Evolutionary conservation across 2,888 invertebrate species (phyloP).

Genomic region (Leuctra nigra): DNA sequence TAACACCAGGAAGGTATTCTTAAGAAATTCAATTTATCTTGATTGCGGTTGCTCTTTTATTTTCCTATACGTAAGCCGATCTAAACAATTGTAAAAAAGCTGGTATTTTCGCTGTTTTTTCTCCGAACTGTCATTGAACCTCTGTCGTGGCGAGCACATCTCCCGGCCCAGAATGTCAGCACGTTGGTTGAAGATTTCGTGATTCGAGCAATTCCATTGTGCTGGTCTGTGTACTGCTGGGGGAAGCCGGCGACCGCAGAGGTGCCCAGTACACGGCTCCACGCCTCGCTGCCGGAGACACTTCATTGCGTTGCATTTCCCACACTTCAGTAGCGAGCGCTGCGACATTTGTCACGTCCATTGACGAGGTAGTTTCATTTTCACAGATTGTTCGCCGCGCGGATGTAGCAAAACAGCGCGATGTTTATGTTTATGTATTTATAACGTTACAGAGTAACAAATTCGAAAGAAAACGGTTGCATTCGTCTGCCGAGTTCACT

Average conservation of each 20-base stretch:
- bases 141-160: not conserved
- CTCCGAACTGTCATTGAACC: constrained; percentile 16
- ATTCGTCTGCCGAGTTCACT: no score
- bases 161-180: not conserved
- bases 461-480: no score
- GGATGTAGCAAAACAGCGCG: no score
- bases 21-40: constrained; percentile 19
- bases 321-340: constrained; percentile 13
- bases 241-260: constrained; percentile 8
- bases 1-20: constrained; percentile 6
- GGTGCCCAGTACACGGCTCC: not conserved
- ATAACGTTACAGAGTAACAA: no score
- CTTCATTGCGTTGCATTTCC: constrained; percentile 6
- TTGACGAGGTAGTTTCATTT: constrained; percentile 16
- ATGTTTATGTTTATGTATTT: no score
- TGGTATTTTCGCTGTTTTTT: not conserved
- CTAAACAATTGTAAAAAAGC: not conserved
- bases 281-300: not conserved
- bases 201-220: not conserved
- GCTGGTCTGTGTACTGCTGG: not conserved
- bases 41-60: constrained; percentile 13
- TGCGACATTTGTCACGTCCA: constrained; percentile 11
- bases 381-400: constrained; percentile 3
- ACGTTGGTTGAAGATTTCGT: constrained; percentile 1
- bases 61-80: not conserved